phyloP scores from a whole-genome alignment of 2,888 invertebrate genomes.

The Aquatica leii region DNA sequence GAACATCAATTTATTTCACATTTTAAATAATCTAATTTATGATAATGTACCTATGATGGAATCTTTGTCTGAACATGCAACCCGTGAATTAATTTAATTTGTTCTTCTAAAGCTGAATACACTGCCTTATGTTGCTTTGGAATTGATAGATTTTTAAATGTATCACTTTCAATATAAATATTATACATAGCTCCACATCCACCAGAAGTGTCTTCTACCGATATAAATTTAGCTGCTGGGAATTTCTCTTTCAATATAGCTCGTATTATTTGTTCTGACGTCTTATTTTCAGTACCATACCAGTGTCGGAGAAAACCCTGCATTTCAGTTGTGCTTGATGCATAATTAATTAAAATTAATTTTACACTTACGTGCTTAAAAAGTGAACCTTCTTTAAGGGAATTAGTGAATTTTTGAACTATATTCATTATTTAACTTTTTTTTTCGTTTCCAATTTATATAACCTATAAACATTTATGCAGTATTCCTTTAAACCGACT shows the following conservation, averaged over 20 bases:
- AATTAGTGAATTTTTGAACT: too few relatives aligned
- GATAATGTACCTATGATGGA: conserved; percentile 16
- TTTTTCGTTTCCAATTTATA: too few relatives aligned
- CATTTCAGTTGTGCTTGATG: too few relatives aligned
- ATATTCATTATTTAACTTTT: too few relatives aligned
- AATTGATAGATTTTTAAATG: conserved; percentile 73
- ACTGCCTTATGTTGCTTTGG: conserved; percentile 80
- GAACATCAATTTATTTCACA: too few relatives aligned
- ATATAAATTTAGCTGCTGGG: conserved; percentile 70
- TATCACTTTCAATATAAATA: conserved; percentile 71
- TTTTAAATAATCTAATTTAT: too few relatives aligned
- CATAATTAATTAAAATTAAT: too few relatives aligned
- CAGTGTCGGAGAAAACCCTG: too few relatives aligned
- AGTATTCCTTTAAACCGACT: too few relatives aligned
- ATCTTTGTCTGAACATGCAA: conserved; percentile 76
- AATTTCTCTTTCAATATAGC: conserved; percentile 61
- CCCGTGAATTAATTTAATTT: conserved; percentile 87
- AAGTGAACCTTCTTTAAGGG: too few relatives aligned
- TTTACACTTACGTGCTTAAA: too few relatives aligned
- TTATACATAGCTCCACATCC: conserved; percentile 58
- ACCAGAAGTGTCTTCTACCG: conserved; percentile 80
- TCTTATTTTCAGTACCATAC: neutral
- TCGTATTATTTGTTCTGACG: conserved; percentile 55
- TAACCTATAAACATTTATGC: too few relatives aligned
- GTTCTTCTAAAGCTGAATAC: conserved; percentile 75